A percentile compares a stretch with the other conserved stretches of the same genome.
These are phyloP conservation scores for Macrotrachela quadricornifera DNA, from an alignment of 1,140 invertebrate genomes.

Conservation along the genomic window DNA sequence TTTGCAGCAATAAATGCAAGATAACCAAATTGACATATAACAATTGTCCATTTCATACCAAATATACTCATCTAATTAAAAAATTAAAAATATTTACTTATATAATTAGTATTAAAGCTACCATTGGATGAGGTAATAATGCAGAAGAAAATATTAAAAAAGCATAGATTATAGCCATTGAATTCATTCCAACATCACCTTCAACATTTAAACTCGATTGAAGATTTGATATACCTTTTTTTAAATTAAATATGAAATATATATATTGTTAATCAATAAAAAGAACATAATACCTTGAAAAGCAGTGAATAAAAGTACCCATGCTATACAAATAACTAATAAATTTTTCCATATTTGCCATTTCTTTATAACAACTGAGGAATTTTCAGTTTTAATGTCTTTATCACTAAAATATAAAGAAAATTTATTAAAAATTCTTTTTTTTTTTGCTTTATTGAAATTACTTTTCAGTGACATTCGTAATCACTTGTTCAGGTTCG, in stretches of 20 bases:
- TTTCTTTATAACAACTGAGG: too few relatives aligned
- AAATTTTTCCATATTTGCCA: background rate
- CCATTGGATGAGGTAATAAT: conserved; percentile 51
- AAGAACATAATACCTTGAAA: background rate
- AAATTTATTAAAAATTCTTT: too few relatives aligned
- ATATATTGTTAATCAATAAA: background rate
- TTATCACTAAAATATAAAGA: too few relatives aligned
- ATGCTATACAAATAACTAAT: background rate
- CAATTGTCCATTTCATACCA: conserved; percentile 82
- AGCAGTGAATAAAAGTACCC: background rate
- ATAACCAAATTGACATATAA: conserved; percentile 68
- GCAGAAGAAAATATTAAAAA: conserved; percentile 69
- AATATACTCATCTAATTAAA: conserved; percentile 45
- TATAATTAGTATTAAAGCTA: too few relatives aligned
- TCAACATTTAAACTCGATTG: background rate
- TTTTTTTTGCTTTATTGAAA: too few relatives aligned
- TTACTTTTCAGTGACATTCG: too few relatives aligned
- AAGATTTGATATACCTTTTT: background rate
- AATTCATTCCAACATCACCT: background rate
- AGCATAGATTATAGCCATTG: conserved; percentile 60
- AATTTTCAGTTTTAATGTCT: too few relatives aligned
- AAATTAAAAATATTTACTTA: too few relatives aligned
- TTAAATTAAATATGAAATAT: background rate
- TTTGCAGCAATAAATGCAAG: conserved; percentile 74
- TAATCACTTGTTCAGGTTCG: too few relatives aligned